Evolutionary conservation across 1,140 invertebrate species (phyloP).

Genomic region (Drosophila biarmipes): DNA sequence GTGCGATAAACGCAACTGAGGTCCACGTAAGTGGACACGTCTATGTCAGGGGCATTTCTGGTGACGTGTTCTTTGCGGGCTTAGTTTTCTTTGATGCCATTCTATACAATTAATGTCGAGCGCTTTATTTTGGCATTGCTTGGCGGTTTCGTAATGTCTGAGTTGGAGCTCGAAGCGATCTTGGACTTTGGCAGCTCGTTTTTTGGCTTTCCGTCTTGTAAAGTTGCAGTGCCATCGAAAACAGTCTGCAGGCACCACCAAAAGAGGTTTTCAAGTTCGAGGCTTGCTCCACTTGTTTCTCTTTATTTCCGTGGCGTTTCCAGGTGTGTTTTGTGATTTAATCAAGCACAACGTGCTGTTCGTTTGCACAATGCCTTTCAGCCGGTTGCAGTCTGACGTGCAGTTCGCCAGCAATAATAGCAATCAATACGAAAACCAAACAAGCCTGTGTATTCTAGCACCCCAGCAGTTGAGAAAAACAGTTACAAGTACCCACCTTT

Average conservation of each 20-base stretch:
- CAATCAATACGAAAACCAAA: conserved; percentile 18
- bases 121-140: conserved; percentile 29
- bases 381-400: conserved; percentile 38
- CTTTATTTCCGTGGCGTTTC: not conserved
- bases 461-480: conserved; percentile 1
- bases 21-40: conserved; percentile 36
- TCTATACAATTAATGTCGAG: conserved; percentile 23
- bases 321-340: conserved; percentile 29
- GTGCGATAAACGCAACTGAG: conserved; percentile 9
- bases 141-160: conserved; percentile 31
- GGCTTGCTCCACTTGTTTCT: conserved; percentile 14
- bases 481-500: conserved; percentile 30
- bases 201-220: not conserved
- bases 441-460: conserved; percentile 11
- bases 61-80: conserved; percentile 24
- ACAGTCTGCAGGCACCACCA: not conserved
- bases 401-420: conserved; percentile 33
- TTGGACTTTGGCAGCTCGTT: conserved; percentile 24
- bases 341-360: conserved; percentile 48
- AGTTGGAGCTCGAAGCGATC: conserved; percentile 11
- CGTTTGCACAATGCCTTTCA: conserved; percentile 46
- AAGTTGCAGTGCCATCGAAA: conserved; percentile 9
- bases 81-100: conserved; percentile 17
- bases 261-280: conserved; percentile 59
- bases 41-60: conserved; percentile 1